phyloP scores from a whole-genome alignment of 1,140 invertebrate species.

The Amphibalanus amphitrite region DNA sequence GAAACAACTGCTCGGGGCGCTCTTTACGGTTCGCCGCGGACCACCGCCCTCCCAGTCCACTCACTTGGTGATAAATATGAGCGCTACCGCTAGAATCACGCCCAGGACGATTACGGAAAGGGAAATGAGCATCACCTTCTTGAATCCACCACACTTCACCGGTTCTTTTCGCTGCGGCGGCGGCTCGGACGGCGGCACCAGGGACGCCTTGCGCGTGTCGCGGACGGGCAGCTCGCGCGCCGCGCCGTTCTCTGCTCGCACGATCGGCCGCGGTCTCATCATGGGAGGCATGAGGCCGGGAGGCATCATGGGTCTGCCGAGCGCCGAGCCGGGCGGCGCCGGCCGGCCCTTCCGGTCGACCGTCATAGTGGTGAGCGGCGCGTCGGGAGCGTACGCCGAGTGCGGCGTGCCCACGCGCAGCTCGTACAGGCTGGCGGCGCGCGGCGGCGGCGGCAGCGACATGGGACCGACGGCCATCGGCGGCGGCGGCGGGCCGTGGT shows the following conservation, averaged over 20 bases:
- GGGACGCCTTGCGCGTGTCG: conserved; percentile 13
- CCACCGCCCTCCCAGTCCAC: too few species aligned
- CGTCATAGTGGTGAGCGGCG: conserved; percentile 4
- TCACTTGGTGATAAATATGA: conserved; percentile 16
- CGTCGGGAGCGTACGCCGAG: conserved; percentile 10
- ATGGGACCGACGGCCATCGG: conserved; percentile 60
- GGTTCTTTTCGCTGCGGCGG: conserved; percentile 11
- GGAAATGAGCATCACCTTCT: conserved; percentile 25
- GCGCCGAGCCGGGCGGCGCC: conserved; percentile 12
- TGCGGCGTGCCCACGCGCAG: conserved; percentile 16
- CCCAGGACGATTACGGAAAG: conserved; percentile 24
- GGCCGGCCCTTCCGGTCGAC: conserved; percentile 15
- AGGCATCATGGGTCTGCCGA: conserved; percentile 14
- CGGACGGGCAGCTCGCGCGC: conserved; percentile 18
- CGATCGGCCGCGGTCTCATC: conserved; percentile 17
- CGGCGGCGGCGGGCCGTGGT: conserved; percentile 54
- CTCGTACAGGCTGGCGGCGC: conserved; percentile 18
- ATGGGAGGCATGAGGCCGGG: conserved; percentile 17
- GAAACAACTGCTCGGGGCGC: too few species aligned
- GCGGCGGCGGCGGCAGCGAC: conserved; percentile 45
- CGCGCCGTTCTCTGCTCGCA: conserved; percentile 19
- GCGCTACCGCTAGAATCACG: conserved; percentile 24
- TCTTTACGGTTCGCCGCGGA: too few species aligned
- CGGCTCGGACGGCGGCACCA: conserved; percentile 10
- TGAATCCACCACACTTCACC: conserved; percentile 22